These are phyloP conservation scores for Acrossocheilus wenchowensis DNA, from an alignment of 2,797 vertebrate species.

Conservation along the genomic window DNA sequence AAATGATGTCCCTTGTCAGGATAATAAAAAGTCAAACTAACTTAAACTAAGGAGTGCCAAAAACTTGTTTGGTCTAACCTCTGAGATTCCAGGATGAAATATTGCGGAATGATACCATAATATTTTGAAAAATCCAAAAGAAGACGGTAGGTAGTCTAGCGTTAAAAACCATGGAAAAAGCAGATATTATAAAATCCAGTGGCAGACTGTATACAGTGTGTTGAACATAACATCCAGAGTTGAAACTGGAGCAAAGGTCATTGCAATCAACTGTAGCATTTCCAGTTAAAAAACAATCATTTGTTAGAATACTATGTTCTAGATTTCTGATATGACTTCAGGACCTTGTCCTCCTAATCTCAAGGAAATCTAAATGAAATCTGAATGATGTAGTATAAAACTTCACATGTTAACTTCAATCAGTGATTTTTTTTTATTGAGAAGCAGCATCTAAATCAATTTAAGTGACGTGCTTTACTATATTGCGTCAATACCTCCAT, in stretches of 20 bases:
- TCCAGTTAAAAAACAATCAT: neutral
- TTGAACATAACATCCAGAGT: neutral
- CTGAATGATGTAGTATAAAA: constrained; percentile 8
- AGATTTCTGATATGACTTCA: neutral
- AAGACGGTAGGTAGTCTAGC: neutral
- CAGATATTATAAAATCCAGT: neutral
- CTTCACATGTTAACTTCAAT: neutral
- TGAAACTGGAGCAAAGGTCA: constrained; percentile 5
- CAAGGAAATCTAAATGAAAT: neutral
- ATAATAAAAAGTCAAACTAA: neutral
- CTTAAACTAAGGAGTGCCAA: no score
- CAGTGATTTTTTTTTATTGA: neutral
- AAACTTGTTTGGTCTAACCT: neutral
- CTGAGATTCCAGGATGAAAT: neutral
- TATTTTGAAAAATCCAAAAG: neutral
- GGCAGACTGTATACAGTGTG: neutral
- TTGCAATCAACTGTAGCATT: neutral
- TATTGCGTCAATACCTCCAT: neutral
- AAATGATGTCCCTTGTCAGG: neutral
- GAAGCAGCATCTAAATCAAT: neutral
- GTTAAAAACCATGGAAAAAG: neutral
- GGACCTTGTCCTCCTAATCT: constrained; percentile 20
- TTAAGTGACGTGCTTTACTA: neutral
- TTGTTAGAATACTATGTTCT: neutral
- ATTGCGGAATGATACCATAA: neutral